Evolutionary conservation across 2,797 vertebrate genomes (phyloP), one percentile per base, ranked within the genome.

Genomic region (Rachycentron canadum): DNA sequence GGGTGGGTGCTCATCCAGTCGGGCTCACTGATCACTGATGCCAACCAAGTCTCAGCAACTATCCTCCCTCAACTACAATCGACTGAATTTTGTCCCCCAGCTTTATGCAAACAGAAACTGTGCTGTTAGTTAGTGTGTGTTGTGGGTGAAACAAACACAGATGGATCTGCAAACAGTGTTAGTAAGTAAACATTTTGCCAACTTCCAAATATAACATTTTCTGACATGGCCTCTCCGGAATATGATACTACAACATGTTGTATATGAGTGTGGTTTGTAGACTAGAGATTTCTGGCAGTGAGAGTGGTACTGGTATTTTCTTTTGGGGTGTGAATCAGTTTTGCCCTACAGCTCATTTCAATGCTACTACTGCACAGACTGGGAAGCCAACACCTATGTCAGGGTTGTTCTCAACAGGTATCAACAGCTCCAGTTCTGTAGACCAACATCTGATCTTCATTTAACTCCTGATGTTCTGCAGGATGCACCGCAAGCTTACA

Each of bases 391-490:
- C 76, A 79, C 82, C 80, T 85, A 73, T 23, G 40, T 21, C 28
- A 52, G 59, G 50, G 70, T 21, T 73, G 41, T 25, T 86, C 81
- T 81, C 40, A 77, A 88, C 90, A 90, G 40, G 92, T 68, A 81
- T 38, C 21, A 60, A 80, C 85, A 64, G 55, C 38, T 83, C 58
- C 36, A 50, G 11, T 21, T 81, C 41, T 87, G 80, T 68, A 40
- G 63, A 61, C 55, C 40, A 76, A 83, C 73, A 74, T 58, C 5
- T 43, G n/a, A 7, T 50, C 1, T 12, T 23, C 45, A 17, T 69
- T 65, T 59, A 28, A 49, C 59, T 19, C 26, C n/a, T 60, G 19
- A 25, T 41, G 26, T 30, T 36, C 16, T 41, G 43, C 23, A 2
- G 11, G 25, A 47, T 47, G 7, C 21, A 2, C 55, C 67, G 19